Base-by-base conservation (phyloP, 2,113 vertebrate genomes). In the Eurystomus gularis region DNA sequence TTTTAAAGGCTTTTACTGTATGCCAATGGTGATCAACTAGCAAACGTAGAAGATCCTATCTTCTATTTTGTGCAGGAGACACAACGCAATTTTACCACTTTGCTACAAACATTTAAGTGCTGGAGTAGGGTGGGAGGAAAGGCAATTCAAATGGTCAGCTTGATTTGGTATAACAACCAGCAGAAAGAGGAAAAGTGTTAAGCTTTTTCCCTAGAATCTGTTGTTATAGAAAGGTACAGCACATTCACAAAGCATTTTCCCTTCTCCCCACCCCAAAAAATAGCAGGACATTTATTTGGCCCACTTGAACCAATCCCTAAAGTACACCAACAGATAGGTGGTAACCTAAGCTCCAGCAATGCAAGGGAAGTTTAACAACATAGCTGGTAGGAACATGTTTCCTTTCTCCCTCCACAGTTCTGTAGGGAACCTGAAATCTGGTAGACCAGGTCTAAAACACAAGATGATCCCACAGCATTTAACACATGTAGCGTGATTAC, bases 351-450 rank as follows among this genome's bases (percentile, higher is more conserved):
- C 49, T 77, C 17, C 49, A 90, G 31, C 18, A 49, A 37, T 1
- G 5, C 10, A 66, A 78, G 13, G 4, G 24, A 73, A 62, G 15
- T 35, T 31, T 40, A 81, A n/a, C 26, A 81, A 37, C 0, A 1
- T 1, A 40, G 39, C 7, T 39, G 9, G n/a, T 19, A 71, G 19
- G 23, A 88, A 73, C 0, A 4, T 0, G 0, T 24, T 65, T 65
- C 7, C 13, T 51, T 44, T 35, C 49, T 52, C 44, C 2, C 9
- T 60, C 11, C 7, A 26, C 1, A 0, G 16, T 48, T 64, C 52
- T 26, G 5, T 2, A 5, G 42, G 9, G n/a, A 91, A 58, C 37
- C 24, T 49, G 46, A 81, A 86, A 61, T 62, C 46, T 54, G 10
- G 16, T 11, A 75, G 42, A 75, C 14, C 5, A 65, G 42, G 10